Conservation (phyloP, 1,140 invertebrate species). For the Diorhabda carinulata region DNA sequence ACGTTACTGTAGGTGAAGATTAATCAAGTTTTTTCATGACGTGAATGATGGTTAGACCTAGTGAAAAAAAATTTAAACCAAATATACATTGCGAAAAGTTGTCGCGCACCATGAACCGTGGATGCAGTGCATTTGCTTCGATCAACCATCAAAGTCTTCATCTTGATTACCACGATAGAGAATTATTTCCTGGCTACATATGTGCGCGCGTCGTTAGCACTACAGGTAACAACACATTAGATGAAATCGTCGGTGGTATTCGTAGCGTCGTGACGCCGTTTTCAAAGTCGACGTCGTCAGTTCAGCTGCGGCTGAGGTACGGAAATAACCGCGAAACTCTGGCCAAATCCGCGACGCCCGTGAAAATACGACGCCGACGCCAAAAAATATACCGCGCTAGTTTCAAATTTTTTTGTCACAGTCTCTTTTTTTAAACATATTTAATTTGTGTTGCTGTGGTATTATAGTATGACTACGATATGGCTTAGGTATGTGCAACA, state of each 20-base stretch:
- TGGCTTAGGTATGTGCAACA: slow-evolving; percentile 40
- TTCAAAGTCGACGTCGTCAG: slow-evolving; percentile 27
- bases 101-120: too few relatives aligned
- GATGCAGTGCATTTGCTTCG: too few relatives aligned
- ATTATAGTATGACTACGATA: slow-evolving; percentile 33
- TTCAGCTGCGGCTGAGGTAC: slow-evolving; percentile 39
- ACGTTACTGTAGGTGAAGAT: too few relatives aligned
- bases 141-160: too few relatives aligned
- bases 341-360: slow-evolving; percentile 34
- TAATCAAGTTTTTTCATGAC: too few relatives aligned
- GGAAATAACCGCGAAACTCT: slow-evolving; percentile 37
- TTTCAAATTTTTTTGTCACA: slow-evolving; percentile 18
- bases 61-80: background rate
- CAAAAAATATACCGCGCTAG: slow-evolving; percentile 22
- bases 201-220: slow-evolving; percentile 23
- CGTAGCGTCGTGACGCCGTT: slow-evolving; percentile 24
- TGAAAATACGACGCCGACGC: slow-evolving; percentile 15
- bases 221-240: slow-evolving; percentile 26
- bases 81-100: background rate
- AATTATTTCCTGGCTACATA: background rate
- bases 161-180: too few relatives aligned
- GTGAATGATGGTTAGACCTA: too few relatives aligned
- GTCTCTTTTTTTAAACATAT: background rate
- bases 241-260: slow-evolving; percentile 4
- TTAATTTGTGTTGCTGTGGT: slow-evolving; percentile 23